Conservation (phyloP, 2,888 invertebrate genomes). For the Antitype chi region DNA sequence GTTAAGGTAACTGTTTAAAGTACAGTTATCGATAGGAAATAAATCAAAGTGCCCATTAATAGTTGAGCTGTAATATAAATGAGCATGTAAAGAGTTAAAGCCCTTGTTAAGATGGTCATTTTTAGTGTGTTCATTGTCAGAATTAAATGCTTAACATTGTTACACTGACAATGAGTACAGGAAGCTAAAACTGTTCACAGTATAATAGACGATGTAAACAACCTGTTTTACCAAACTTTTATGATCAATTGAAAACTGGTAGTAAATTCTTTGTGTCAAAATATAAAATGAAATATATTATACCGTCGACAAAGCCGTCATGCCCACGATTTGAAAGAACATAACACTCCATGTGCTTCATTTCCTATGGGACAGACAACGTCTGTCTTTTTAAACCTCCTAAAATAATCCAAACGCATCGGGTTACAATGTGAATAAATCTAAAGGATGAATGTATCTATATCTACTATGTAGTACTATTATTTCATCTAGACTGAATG, state of each 20-base stretch:
- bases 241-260: slow-evolving; percentile 20
- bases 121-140: slow-evolving; percentile 36
- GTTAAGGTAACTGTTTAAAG: slow-evolving; percentile 46
- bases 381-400: slow-evolving; percentile 4
- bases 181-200: slow-evolving; percentile 34
- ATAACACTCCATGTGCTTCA: not conserved
- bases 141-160: slow-evolving; percentile 44
- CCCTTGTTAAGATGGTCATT: slow-evolving; percentile 15
- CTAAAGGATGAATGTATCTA: not conserved
- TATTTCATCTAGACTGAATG: not conserved
- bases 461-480: not conserved
- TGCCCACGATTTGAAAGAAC: slow-evolving; percentile 9
- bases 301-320: not conserved
- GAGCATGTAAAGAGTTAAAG: not conserved
- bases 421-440: slow-evolving; percentile 2
- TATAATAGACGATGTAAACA: slow-evolving; percentile 12
- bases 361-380: not conserved
- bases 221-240: slow-evolving; percentile 22
- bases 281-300: slow-evolving; percentile 1
- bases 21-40: slow-evolving; percentile 46
- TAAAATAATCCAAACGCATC: not conserved
- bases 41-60: slow-evolving; percentile 37
- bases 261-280: slow-evolving; percentile 12
- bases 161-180: slow-evolving; percentile 37
- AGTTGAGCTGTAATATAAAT: slow-evolving; percentile 15